phyloP scores from a whole-genome alignment of 2,797 vertebrate genomes.

The Percopsis omiscomaycus region DNA sequence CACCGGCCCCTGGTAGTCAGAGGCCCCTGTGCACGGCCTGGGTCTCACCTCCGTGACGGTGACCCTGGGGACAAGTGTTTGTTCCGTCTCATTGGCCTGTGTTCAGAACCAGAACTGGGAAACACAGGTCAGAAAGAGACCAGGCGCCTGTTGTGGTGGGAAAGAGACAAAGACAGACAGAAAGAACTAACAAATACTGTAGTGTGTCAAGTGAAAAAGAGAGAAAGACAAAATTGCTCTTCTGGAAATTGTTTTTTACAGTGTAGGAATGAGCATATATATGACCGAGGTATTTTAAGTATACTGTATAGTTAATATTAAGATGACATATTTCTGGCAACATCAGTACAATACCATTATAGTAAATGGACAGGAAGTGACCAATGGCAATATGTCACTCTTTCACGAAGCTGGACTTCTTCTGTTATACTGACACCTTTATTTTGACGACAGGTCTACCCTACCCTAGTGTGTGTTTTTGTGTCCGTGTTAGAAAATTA shows the following conservation, averaged over 20 bases:
- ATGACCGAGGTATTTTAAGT: not conserved
- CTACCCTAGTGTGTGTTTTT: not conserved
- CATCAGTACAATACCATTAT: not conserved
- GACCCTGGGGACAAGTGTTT: slow-evolving; percentile 26
- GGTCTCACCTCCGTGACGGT: slow-evolving; percentile 27
- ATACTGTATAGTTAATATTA: too few relatives aligned
- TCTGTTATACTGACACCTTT: slow-evolving; percentile 63
- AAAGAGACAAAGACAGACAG: not conserved
- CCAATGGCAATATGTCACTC: slow-evolving; percentile 21
- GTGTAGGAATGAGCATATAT: not conserved
- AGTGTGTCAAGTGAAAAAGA: not conserved
- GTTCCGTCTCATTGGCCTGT: slow-evolving; percentile 46
- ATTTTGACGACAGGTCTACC: slow-evolving; percentile 60
- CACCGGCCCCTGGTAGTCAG: not conserved
- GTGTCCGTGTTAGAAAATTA: not conserved
- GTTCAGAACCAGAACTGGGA: slow-evolving; percentile 28
- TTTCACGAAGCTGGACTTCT: slow-evolving; percentile 49
- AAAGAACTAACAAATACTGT: not conserved
- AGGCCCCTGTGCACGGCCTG: not conserved
- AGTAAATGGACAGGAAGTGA: slow-evolving; percentile 46
- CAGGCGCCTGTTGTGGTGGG: not conserved
- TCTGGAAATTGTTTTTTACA: too few relatives aligned
- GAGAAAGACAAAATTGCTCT: not conserved
- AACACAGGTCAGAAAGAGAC: slow-evolving; percentile 19
- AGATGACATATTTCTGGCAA: too few relatives aligned